phyloP scores from a whole-genome alignment of 2,888 invertebrate genomes.

The Drosophila picticornis region DNA sequence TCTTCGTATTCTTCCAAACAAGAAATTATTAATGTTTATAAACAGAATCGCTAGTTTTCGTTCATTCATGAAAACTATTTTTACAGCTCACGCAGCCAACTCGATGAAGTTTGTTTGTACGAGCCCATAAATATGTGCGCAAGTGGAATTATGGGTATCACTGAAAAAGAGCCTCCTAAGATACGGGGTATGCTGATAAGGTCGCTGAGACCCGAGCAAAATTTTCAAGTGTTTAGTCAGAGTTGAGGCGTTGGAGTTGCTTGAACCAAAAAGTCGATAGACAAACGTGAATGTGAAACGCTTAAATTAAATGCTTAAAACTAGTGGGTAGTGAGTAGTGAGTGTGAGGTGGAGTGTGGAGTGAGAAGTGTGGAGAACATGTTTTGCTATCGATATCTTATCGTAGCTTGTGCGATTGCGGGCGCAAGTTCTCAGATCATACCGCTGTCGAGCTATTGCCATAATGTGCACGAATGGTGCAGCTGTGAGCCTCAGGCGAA shows the following conservation, averaged over 20 bases:
- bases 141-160: conserved; percentile 22
- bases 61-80: not conserved
- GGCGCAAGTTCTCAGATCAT: conserved; percentile 52
- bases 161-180: conserved; percentile 28
- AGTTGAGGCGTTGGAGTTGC: conserved; percentile 39
- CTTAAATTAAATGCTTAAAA: conserved; percentile 38
- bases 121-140: not conserved
- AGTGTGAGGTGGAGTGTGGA: conserved; percentile 18
- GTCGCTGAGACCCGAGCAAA: conserved; percentile 6
- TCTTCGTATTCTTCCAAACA: not conserved
- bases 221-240: conserved; percentile 48
- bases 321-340: not conserved
- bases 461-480: conserved; percentile 37
- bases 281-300: not conserved
- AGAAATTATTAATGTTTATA: not conserved
- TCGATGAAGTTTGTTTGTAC: not conserved
- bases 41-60: not conserved
- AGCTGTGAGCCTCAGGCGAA: conserved; percentile 66
- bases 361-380: conserved; percentile 31
- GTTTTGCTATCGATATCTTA: conserved; percentile 41
- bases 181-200: conserved; percentile 35
- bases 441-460: conserved; percentile 62
- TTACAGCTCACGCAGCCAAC: not conserved
- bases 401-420: conserved; percentile 16
- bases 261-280: conserved; percentile 8